Evolutionary conservation across 2,113 vertebrate genomes (phyloP).

Genomic region (Macquaria ambigua): DNA sequence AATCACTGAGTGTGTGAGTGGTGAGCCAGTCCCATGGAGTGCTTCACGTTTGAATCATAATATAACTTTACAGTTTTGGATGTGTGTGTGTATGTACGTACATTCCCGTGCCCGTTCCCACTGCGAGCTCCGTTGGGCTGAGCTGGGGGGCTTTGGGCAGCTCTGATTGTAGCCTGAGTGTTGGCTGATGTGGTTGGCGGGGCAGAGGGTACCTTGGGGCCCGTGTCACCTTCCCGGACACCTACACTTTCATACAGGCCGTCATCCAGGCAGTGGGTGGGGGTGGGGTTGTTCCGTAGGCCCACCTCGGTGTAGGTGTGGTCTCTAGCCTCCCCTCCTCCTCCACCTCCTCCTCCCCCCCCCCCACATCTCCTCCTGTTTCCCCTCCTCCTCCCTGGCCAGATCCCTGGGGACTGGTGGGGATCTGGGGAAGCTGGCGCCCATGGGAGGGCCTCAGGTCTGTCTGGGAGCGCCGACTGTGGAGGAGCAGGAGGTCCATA

Average conservation of each 20-base stretch:
- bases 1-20: not conserved
- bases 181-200: constrained; percentile 58
- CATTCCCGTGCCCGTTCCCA: constrained; percentile 66
- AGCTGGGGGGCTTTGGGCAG: constrained; percentile 65
- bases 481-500: constrained; percentile 86
- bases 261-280: constrained; percentile 77
- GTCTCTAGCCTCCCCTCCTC: constrained; percentile 71
- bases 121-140: constrained; percentile 52
- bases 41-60: constrained; percentile 6
- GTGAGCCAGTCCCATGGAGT: too few relatives aligned
- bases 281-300: constrained; percentile 74
- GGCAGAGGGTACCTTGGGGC: constrained; percentile 55
- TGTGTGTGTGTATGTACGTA: constrained; percentile 49
- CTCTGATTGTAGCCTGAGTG: constrained; percentile 56
- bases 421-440: constrained; percentile 81
- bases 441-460: constrained; percentile 78
- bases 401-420: constrained; percentile 72
- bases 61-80: not conserved
- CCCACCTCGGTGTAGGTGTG: constrained; percentile 85
- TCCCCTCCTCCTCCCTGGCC: constrained; percentile 64
- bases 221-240: constrained; percentile 67
- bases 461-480: constrained; percentile 80
- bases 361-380: constrained; percentile 41
- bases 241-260: constrained; percentile 85
- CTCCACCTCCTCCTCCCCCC: constrained; percentile 34